These are phyloP conservation scores for Acanthurus tractus DNA, from an alignment of 2,797 vertebrate species.

Conservation along the genomic window DNA sequence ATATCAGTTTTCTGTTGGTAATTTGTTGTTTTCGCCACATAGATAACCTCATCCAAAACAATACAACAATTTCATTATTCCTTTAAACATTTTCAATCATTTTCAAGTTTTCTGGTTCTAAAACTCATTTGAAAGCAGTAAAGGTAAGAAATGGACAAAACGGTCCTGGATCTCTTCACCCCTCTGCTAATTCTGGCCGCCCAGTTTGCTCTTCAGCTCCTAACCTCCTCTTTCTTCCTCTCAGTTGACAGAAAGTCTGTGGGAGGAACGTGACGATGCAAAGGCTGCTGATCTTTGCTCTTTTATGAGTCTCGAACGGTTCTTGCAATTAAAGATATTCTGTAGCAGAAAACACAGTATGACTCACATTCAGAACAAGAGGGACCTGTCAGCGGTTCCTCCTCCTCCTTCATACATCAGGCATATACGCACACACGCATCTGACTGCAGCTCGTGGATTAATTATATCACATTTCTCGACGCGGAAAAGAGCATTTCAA, in stretches of 20 bases:
- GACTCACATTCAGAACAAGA: slow-evolving; percentile 53
- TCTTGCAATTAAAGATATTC: slow-evolving; percentile 55
- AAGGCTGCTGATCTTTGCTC: slow-evolving; percentile 34
- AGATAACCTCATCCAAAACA: neutral
- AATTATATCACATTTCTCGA: slow-evolving; percentile 40
- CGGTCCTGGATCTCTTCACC: neutral
- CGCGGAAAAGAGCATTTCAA: slow-evolving; percentile 20
- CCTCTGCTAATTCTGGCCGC: neutral
- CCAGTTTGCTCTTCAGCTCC: slow-evolving; percentile 10
- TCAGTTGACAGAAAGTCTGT: slow-evolving; percentile 6
- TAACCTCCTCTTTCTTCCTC: slow-evolving; percentile 4
- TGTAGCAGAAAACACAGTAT: slow-evolving; percentile 22
- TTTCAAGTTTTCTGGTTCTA: neutral
- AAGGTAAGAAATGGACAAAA: neutral
- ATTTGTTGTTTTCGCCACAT: neutral
- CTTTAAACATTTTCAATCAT: neutral
- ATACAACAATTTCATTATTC: neutral
- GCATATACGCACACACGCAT: slow-evolving; percentile 5
- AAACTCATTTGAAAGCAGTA: neutral
- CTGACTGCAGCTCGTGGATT: slow-evolving; percentile 41
- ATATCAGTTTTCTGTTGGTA: neutral
- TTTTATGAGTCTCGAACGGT: slow-evolving; percentile 10
- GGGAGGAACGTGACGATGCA: slow-evolving; percentile 12
- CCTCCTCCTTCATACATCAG: slow-evolving; percentile 24
- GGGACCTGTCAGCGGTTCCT: slow-evolving; percentile 29